A percentile compares a stretch with the other conserved stretches of the same genome.
Evolutionary conservation across 2,797 vertebrate genomes (phyloP).

Genomic region (Ciconia nigra): DNA sequence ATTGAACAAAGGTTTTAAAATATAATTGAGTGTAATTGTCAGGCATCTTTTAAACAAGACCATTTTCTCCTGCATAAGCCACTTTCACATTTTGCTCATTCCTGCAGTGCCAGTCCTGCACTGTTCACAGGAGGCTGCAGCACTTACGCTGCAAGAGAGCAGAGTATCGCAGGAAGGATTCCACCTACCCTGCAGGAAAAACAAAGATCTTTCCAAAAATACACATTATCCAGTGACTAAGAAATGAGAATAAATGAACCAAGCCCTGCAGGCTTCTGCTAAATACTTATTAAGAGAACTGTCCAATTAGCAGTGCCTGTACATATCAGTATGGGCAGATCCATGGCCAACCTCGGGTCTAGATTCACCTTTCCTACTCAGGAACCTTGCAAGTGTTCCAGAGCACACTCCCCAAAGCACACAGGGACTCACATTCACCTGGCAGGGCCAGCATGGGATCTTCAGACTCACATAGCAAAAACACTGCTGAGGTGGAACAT

Average conservation of each 20-base stretch:
- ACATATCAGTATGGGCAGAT: not conserved
- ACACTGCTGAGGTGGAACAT: not conserved
- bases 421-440: rapidly evolving
- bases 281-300: not conserved
- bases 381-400: not conserved
- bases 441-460: not conserved
- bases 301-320: not conserved
- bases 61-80: not conserved
- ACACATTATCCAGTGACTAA: constrained; percentile 16
- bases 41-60: not conserved
- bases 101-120: not conserved
- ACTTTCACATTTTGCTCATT: not conserved
- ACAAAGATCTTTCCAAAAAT: constrained; percentile 35
- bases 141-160: not conserved
- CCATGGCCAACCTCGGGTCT: rapidly evolving
- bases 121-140: not conserved
- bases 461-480: not conserved
- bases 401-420: not conserved
- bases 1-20: not conserved
- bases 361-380: not conserved
- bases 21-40: not conserved
- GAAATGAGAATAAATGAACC: constrained; percentile 4
- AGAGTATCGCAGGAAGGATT: not conserved
- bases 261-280: not conserved
- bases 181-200: constrained; percentile 36